phyloP scores from a whole-genome alignment of 2,888 invertebrate species.

The Nephrotoma guestfalica region DNA sequence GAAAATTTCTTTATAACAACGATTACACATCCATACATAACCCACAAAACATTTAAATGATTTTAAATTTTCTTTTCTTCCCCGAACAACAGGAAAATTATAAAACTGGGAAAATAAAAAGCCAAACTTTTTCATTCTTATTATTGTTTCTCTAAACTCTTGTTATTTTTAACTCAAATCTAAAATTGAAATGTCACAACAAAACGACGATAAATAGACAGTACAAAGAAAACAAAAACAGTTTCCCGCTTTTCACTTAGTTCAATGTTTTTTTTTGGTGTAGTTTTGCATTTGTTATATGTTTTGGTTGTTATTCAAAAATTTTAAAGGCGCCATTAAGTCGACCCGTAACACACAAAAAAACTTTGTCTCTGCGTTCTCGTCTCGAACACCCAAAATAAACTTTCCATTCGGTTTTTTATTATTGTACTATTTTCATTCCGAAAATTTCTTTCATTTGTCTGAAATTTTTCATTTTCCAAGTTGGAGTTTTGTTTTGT shows the following conservation, averaged over 20 bases:
- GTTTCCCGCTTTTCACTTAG: slow-evolving; percentile 2
- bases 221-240: background rate
- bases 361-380: background rate
- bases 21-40: background rate
- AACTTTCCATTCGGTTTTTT: background rate
- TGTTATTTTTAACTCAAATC: background rate
- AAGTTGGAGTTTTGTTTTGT: background rate
- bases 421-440: background rate
- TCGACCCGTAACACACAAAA: background rate
- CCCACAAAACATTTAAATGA: background rate
- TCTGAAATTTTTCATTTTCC: background rate
- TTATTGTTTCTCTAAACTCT: background rate
- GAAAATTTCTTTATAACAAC: background rate
- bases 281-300: background rate
- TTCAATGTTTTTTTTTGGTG: background rate
- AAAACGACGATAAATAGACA: slow-evolving; percentile 4
- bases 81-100: background rate
- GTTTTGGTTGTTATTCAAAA: background rate
- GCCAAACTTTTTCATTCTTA: background rate
- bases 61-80: background rate
- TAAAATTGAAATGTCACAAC: slow-evolving; percentile 2
- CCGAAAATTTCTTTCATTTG: background rate
- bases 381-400: background rate
- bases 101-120: background rate
- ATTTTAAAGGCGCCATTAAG: slow-evolving; percentile 2